These are phyloP conservation scores for Tricholauxania praeusta DNA, from an alignment of 2,888 invertebrate species.

Conservation along the genomic window DNA sequence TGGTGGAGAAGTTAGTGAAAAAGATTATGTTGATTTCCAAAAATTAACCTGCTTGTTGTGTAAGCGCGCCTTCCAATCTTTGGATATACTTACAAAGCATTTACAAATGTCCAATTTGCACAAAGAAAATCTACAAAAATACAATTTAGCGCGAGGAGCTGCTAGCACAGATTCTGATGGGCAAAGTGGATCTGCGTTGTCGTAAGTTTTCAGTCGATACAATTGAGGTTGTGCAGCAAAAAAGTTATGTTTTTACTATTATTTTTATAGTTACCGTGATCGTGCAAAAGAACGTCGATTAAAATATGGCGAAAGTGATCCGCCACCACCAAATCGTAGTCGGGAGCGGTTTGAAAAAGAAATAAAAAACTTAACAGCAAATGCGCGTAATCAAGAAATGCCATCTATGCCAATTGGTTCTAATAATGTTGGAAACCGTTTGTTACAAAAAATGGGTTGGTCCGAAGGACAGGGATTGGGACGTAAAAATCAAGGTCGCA, in stretches of 20 bases:
- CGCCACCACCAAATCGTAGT: slow-evolving; percentile 76
- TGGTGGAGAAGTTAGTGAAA: slow-evolving; percentile 71
- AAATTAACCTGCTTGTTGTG: slow-evolving; percentile 95
- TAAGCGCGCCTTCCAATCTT: slow-evolving; percentile 92
- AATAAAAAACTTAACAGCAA: slow-evolving; percentile 66
- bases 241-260: too few species aligned
- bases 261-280: slow-evolving; percentile 79
- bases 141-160: slow-evolving; percentile 59
- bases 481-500: slow-evolving; percentile 91
- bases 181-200: slow-evolving; percentile 36
- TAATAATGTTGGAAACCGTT: slow-evolving; percentile 93
- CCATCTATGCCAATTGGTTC: slow-evolving; percentile 74
- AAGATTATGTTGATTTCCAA: slow-evolving; percentile 86
- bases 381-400: slow-evolving; percentile 62
- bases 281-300: slow-evolving; percentile 94
- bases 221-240: too few species aligned
- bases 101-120: slow-evolving; percentile 94
- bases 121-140: slow-evolving; percentile 81
- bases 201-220: slow-evolving; percentile 29
- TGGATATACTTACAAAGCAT: slow-evolving; percentile 90
- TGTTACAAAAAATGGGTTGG: slow-evolving; percentile 99
- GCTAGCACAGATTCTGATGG: slow-evolving; percentile 42
- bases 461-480: slow-evolving; percentile 96
- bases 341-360: slow-evolving; percentile 80
- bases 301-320: slow-evolving; percentile 91